A percentile compares a stretch with the other conserved stretches of the same genome.
Evolutionary conservation across 2,888 invertebrate species (phyloP).

Genomic region (Aleiodes alternator): DNA sequence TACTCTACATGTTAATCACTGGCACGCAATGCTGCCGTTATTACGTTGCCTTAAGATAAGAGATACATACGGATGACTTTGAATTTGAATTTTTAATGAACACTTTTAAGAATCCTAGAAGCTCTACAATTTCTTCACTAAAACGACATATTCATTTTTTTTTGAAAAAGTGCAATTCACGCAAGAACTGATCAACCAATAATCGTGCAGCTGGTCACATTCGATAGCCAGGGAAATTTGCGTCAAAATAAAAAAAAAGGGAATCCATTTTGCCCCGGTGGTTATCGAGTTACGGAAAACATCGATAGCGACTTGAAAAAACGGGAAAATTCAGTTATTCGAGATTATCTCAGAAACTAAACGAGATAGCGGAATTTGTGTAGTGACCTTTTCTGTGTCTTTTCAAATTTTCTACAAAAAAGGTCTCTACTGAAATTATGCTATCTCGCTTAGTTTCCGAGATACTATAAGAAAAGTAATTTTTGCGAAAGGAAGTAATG

Average conservation of each 20-base stretch:
- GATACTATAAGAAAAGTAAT: no score
- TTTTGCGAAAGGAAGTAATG: neutral
- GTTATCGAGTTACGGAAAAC: neutral
- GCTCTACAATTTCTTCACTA: neutral
- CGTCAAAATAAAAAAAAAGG: neutral
- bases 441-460: no score
- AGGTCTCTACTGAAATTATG: no score
- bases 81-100: no score
- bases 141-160: neutral
- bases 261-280: neutral
- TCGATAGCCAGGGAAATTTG: neutral
- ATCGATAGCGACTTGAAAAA: neutral
- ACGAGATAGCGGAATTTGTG: no score
- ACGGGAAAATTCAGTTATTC: neutral
- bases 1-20: no score
- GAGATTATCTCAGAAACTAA: neutral
- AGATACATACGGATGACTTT: no score
- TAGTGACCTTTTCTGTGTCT: no score
- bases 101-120: no score
- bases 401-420: no score
- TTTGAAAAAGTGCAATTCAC: neutral
- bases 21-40: no score
- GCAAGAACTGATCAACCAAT: neutral
- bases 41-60: no score
- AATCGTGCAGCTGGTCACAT: neutral